Conservation (phyloP, 1,140 invertebrate genomes). For the Holotrichia oblita region DNA sequence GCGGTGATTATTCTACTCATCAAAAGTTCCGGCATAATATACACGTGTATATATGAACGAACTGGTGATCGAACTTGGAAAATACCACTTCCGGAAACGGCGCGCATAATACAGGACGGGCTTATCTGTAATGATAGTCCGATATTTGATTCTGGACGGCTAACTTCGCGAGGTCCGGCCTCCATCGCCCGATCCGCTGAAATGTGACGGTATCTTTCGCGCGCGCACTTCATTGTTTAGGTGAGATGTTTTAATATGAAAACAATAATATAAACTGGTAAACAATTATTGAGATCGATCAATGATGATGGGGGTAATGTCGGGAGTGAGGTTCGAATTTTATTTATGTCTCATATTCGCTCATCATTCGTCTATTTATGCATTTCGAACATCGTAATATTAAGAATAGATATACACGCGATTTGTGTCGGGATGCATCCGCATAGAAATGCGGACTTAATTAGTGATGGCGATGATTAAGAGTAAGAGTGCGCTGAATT, state of each 20-base stretch:
- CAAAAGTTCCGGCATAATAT: conserved; percentile 34
- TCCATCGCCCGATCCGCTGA: background rate
- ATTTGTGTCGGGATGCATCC: background rate
- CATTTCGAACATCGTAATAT: conserved; percentile 8
- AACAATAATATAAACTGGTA: background rate
- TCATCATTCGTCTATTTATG: conserved; percentile 21
- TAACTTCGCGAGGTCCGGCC: background rate
- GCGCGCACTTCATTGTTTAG: background rate
- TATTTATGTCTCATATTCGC: background rate
- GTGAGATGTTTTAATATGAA: conserved; percentile 1
- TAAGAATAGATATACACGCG: background rate
- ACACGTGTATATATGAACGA: conserved; percentile 3
- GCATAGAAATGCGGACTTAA: conserved; percentile 13
- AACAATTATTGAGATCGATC: background rate
- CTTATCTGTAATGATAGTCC: conserved; percentile 29
- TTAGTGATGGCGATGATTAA: conserved; percentile 22
- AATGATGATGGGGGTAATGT: background rate
- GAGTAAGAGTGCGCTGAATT: background rate
- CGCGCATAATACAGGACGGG: conserved; percentile 21
- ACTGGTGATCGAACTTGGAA: background rate
- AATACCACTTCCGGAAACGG: background rate
- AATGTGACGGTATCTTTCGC: conserved; percentile 2
- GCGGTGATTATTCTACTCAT: conserved; percentile 17
- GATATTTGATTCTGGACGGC: conserved; percentile 25
- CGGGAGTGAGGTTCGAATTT: background rate